phyloP scores from a whole-genome alignment of 2,797 vertebrate genomes.

The Dendrocincla tyrannina region DNA sequence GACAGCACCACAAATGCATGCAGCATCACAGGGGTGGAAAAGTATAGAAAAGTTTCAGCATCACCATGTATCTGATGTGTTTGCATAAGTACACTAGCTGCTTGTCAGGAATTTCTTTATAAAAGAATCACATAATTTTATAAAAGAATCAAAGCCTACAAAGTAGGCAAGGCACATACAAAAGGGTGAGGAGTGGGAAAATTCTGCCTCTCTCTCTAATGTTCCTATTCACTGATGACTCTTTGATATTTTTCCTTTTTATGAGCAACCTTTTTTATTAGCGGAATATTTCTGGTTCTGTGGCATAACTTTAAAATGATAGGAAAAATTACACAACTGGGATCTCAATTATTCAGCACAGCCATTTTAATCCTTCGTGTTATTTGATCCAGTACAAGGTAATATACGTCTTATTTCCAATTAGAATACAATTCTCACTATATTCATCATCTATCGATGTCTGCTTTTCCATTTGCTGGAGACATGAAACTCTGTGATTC shows the following conservation, averaged over 20 bases:
- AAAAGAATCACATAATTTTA: background rate
- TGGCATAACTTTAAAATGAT: conserved; percentile 47
- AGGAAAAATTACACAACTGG: conserved; percentile 61
- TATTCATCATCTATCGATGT: conserved; percentile 61
- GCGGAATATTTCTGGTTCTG: conserved; percentile 42
- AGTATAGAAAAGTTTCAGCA: background rate
- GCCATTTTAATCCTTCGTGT: conserved; percentile 68
- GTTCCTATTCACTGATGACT: conserved; percentile 1
- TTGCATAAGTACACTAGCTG: background rate
- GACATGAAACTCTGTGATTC: conserved; percentile 63
- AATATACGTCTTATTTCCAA: conserved; percentile 64
- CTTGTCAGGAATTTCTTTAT: background rate
- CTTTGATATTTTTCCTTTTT: conserved; percentile 41
- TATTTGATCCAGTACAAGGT: conserved; percentile 69
- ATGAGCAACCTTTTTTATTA: conserved; percentile 39
- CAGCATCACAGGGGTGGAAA: background rate
- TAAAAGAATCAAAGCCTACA: background rate
- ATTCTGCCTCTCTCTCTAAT: background rate
- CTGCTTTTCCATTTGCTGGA: conserved; percentile 63
- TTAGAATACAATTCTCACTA: conserved; percentile 68
- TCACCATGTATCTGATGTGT: background rate
- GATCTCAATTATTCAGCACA: conserved; percentile 70
- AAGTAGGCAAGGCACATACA: background rate
- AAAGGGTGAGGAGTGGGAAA: conserved; percentile 6
- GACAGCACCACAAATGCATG: background rate